These are phyloP conservation scores for Leucoraja ocellata DNA, from an alignment of 2,797 vertebrate species.

Conservation along the genomic window DNA sequence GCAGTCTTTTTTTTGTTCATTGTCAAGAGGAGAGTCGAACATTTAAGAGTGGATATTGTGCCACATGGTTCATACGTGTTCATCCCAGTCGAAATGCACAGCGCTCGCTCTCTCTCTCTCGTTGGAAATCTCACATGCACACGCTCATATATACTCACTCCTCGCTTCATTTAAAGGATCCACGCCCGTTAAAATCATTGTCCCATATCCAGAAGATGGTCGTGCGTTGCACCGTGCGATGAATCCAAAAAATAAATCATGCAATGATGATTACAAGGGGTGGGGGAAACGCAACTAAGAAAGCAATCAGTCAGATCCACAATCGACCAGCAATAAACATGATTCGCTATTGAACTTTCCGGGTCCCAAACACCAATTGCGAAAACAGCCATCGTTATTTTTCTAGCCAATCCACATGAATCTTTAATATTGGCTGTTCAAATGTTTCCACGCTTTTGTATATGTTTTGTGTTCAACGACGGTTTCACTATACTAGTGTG, in stretches of 20 bases:
- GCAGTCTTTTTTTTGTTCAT: constrained; percentile 14
- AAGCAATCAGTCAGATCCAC: not conserved
- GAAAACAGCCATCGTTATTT: not conserved
- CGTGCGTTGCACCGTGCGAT: constrained; percentile 4
- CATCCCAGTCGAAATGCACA: constrained; percentile 11
- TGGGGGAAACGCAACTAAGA: not conserved
- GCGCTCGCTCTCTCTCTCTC: constrained; percentile 12
- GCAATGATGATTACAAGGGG: not conserved
- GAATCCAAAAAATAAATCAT: not conserved
- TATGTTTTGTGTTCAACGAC: not conserved
- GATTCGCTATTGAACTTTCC: not conserved
- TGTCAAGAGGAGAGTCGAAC: not conserved
- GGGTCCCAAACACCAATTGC: not conserved
- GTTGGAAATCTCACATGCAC: not conserved
- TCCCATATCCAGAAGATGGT: constrained; percentile 19
- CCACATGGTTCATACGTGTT: constrained; percentile 28
- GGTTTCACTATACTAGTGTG: not conserved
- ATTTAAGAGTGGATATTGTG: constrained; percentile 17
- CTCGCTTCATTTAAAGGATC: constrained; percentile 28
- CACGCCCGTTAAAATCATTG: constrained; percentile 15
- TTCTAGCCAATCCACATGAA: not conserved
- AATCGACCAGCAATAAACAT: not conserved
- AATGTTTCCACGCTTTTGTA: not conserved
- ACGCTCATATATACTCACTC: not conserved
- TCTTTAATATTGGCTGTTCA: not conserved